phyloP scores from a whole-genome alignment of 92 coral and sea anemone species.

The Epizoanthus illoricatus region DNA sequence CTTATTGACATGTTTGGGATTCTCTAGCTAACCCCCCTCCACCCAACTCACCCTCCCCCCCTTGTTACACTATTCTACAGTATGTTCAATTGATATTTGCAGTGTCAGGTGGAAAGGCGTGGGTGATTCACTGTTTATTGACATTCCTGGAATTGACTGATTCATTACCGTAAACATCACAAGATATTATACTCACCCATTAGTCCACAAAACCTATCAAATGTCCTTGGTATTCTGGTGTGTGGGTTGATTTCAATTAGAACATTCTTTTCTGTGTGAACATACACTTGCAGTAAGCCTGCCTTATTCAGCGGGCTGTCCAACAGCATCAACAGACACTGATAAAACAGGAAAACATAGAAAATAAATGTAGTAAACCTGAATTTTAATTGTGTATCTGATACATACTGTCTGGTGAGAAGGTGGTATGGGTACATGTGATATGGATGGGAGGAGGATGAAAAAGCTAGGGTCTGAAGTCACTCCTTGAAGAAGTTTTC shows the following conservation, averaged over 20 bases:
- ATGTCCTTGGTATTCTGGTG: conserved; percentile 97
- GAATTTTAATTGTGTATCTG: too few relatives aligned
- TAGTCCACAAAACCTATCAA: conserved; percentile 98
- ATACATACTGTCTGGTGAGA: too few relatives aligned
- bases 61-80: too few relatives aligned
- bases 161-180: neutral
- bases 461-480: too few relatives aligned
- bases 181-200: conserved; percentile 77
- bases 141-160: neutral
- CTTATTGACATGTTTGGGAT: too few relatives aligned
- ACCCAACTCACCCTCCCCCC: too few relatives aligned
- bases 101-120: neutral
- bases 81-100: too few relatives aligned
- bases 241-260: conserved; percentile 97
- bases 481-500: too few relatives aligned
- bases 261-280: conserved; percentile 93
- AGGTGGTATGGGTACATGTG: too few relatives aligned
- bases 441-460: too few relatives aligned
- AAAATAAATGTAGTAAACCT: too few relatives aligned
- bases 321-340: conserved; percentile 91
- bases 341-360: neutral
- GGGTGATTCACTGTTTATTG: neutral
- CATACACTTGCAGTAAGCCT: conserved; percentile 88
- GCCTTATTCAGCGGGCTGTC: conserved; percentile 99
- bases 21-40: too few relatives aligned